Evolutionary conservation across 2,888 invertebrate genomes (phyloP), one percentile per base, ranked within the genome.

Genomic region (Salticus scenicus): DNA sequence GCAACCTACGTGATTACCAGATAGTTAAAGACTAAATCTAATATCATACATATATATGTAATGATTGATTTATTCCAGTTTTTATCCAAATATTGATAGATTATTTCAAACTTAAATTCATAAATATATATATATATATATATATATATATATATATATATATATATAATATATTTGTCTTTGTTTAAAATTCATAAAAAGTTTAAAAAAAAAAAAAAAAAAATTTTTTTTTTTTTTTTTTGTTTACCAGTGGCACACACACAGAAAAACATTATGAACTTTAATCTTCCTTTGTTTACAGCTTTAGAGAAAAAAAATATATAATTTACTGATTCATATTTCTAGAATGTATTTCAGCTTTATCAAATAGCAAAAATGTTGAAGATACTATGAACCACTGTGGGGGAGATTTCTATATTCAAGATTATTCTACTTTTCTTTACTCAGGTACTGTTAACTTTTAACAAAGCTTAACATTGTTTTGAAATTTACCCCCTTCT

Each of bases 241-340:
- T 2, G 2, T 47, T 47, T n/a, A 14, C 4, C 2, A 24, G 57
- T 57, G 57, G 57, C 57, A 57, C 57, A 57, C 57, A 57, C 57
- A 57, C 57, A 57, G 57, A 24, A 47, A 14, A 17, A 47, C 10
- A 12, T 17, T n/a, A n/a, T 17, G n/a, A 47, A 7, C 2, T 17
- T 24, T 57, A 57, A 57, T 24, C 20, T 57, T 7, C 57, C 20
- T 57, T 57, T 57, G 24, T 57, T 57, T 57, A 24, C 57, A 57
- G 57, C 57, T 57, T 57, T 20, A n/a, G 57, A 57, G 37, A 57
- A 57, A 20, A 24, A 24, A 57, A 24, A 7, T 57, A 33, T 67
- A 67, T 67, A 67, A 67, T 67, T 20, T 33, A 67, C 33, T 33
- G 33, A 67, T 67, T 67, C 67, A 67, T 67, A 33, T 67, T 67